phyloP scores from a whole-genome alignment of 2,797 vertebrate genomes.

The Staurois parvus region DNA sequence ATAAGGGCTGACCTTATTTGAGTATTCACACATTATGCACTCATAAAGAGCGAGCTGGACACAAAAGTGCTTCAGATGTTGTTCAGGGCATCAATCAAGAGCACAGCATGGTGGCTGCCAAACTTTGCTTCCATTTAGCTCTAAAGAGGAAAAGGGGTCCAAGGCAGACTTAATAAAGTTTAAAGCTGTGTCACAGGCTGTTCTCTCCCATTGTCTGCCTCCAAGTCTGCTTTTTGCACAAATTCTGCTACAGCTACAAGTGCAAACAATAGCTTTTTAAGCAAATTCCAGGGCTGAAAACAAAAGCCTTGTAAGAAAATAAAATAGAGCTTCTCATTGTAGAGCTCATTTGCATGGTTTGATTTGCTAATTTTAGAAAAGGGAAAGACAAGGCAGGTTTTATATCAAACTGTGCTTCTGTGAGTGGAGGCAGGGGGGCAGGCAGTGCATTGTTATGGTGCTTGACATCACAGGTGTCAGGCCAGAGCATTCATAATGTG shows the following conservation, averaged over 20 bases:
- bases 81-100: conserved; percentile 86
- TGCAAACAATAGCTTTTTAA: conserved; percentile 70
- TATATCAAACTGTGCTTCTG: conserved; percentile 48
- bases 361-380: conserved; percentile 56
- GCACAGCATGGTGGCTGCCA: conserved; percentile 83
- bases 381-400: conserved; percentile 21
- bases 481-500: conserved; percentile 6
- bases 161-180: conserved; percentile 82
- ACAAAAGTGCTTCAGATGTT: conserved; percentile 89
- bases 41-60: conserved; percentile 83
- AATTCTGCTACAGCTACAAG: conserved; percentile 71
- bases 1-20: conserved; percentile 82
- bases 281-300: conserved; percentile 66
- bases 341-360: conserved; percentile 31
- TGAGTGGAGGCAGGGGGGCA: conserved; percentile 12
- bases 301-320: conserved; percentile 62
- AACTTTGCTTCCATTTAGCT: conserved; percentile 79
- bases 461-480: conserved; percentile 51
- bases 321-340: conserved; percentile 46
- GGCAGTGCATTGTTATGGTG: conserved; percentile 11
- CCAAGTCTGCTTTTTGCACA: conserved; percentile 70
- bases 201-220: conserved; percentile 73
- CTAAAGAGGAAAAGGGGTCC: conserved; percentile 68
- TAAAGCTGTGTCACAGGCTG: conserved; percentile 77
- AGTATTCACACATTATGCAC: conserved; percentile 80